phyloP scores from a whole-genome alignment of 2,888 invertebrate species.

The Poecilobothrus nobilitatus region DNA sequence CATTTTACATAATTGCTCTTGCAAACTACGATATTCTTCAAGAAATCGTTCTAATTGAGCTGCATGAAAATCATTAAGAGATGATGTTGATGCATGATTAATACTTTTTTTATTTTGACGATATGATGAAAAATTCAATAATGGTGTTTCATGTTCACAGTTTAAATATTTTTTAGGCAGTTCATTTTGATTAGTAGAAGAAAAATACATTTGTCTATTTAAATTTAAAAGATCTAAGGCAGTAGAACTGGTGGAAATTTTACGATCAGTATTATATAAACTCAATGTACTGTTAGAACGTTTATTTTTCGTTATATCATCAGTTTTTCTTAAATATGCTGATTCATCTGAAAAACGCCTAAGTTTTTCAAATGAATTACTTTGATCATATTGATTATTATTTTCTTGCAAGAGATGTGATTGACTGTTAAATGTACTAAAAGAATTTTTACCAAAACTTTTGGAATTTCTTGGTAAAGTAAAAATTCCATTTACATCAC shows the following conservation, averaged over 20 bases:
- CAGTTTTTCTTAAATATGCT: constrained; percentile 38
- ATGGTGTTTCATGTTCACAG: constrained; percentile 44
- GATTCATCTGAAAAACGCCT: constrained; percentile 49
- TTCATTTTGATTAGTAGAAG: constrained; percentile 26
- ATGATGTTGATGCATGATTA: constrained; percentile 47
- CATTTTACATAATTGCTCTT: constrained; percentile 71
- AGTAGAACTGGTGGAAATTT: constrained; percentile 34
- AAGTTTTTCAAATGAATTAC: constrained; percentile 58
- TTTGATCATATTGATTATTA: constrained; percentile 55
- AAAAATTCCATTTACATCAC: constrained; percentile 47
- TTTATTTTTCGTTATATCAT: constrained; percentile 36
- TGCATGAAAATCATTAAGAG: constrained; percentile 66
- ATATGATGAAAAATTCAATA: constrained; percentile 50
- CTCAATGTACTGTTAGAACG: constrained; percentile 65
- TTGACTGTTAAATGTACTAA: constrained; percentile 56
- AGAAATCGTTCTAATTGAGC: constrained; percentile 70
- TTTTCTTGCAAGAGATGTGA: constrained; percentile 57
- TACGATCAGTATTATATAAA: constrained; percentile 46
- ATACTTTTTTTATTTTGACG: constrained; percentile 44
- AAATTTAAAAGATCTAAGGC: constrained; percentile 41
- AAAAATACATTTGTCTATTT: constrained; percentile 32
- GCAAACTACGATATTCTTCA: constrained; percentile 67
- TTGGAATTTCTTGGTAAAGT: constrained; percentile 53
- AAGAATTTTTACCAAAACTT: constrained; percentile 36
- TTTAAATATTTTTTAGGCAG: constrained; percentile 28